Base-by-base conservation (phyloP, 2,888 invertebrate genomes). In the Drosophila cognata region DNA sequence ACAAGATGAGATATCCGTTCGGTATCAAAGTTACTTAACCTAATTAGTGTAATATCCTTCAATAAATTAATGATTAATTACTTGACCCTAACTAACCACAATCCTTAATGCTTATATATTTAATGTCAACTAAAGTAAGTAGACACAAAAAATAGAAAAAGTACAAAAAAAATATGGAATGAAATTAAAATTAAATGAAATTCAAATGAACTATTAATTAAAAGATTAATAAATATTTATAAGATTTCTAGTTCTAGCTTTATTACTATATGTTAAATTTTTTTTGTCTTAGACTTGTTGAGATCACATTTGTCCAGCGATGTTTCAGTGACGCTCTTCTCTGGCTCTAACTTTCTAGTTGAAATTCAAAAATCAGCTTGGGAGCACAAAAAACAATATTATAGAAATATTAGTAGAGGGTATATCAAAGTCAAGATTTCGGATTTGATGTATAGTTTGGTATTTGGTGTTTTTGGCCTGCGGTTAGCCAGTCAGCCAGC, bases 401-500 rank as follows among this genome's bases (percentile, higher is more conserved):
- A 13, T 8, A 21, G 1, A 16, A 16, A 21, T 21, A 16, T 4
- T 18, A 7, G 7, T 29, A 3, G 21, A 55, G 74, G 60, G 79
- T 77, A 78, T 67, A 21, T 43, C 4, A 10, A 16, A 48, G 63
- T 56, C 56, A 11, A 28, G 10, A 25, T 46, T 21, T 18, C 16
- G 46, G 11, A 46, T 41, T 4, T 46, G 0, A 25, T 61, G 33
- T 11, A 31, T 50, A 18, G 18, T 48, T 55, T 41, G 36, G 53
- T 53, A 64, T 80, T 77, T 77, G 56, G 56, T 58, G 38, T 63
- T 77, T 74, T 85, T 82, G 70, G 76, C 71, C 88, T 86, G 88
- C 87, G 88, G 84, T 84, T 84, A 60, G 61, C 71, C 64, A 50
- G 62, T n/a, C 31, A 59, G 67, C 66, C 56, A 28, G 56, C 21